Conservation (phyloP, 2,113 vertebrate species). For the Eira barbara region DNA sequence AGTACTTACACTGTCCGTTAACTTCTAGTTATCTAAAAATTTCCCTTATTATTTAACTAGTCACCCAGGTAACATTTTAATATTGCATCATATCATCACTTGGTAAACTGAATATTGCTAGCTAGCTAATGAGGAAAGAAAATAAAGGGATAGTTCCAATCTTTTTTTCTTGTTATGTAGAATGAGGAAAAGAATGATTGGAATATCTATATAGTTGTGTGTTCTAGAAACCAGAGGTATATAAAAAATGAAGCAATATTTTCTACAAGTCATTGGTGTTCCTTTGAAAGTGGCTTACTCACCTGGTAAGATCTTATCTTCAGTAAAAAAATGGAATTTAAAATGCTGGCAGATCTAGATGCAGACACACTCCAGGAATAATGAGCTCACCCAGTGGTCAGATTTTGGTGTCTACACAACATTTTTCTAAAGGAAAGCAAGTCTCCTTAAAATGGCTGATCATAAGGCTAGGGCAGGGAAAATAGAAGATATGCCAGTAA, state of each 20-base stretch:
- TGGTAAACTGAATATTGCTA: neutral
- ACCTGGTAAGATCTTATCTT: neutral
- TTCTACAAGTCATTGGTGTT: neutral
- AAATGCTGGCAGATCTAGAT: neutral
- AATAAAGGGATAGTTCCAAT: neutral
- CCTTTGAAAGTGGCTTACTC: neutral
- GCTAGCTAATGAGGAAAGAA: neutral
- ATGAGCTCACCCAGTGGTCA: neutral
- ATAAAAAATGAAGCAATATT: neutral
- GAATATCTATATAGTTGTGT: neutral
- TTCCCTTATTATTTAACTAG: neutral
- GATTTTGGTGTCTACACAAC: conserved; percentile 12
- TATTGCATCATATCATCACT: neutral
- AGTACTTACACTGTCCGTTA: neutral
- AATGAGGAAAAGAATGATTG: neutral
- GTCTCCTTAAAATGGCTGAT: neutral
- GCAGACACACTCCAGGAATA: neutral
- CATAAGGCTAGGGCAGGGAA: neutral
- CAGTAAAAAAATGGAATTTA: neutral
- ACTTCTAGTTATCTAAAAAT: neutral
- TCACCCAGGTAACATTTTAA: neutral
- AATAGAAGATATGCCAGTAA: neutral
- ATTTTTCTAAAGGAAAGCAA: neutral
- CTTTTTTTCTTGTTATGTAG: neutral
- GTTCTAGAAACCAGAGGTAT: neutral